These are phyloP conservation scores for Danaus plexippus DNA, from an alignment of 1,140 invertebrate species.

Conservation along the genomic window DNA sequence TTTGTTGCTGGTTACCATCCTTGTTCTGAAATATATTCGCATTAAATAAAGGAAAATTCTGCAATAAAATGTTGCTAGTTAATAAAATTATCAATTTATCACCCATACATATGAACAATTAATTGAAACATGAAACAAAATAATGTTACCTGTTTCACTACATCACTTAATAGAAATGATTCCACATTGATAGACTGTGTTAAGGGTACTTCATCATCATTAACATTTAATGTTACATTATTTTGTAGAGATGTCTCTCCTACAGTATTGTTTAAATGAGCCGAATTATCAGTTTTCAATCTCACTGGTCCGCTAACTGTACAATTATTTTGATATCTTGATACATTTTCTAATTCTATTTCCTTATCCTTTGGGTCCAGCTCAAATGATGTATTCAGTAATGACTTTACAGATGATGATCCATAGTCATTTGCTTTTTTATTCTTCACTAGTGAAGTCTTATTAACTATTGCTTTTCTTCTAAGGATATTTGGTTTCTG, in stretches of 20 bases:
- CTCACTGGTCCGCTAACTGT: neutral
- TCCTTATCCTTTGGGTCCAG: constrained; percentile 20
- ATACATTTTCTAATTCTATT: constrained; percentile 14
- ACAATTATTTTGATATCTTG: constrained; percentile 14
- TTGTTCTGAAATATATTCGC: constrained; percentile 13
- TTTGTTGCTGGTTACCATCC: constrained; percentile 14
- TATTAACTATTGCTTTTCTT: constrained; percentile 30
- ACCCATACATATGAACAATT: neutral
- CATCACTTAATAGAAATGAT: constrained; percentile 33
- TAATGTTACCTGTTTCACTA: constrained; percentile 25
- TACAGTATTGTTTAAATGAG: constrained; percentile 5
- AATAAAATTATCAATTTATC: neutral
- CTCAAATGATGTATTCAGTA: constrained; percentile 17
- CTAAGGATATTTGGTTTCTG: constrained; percentile 61
- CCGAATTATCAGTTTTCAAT: constrained; percentile 11
- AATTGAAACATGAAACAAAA: neutral
- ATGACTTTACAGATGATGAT: constrained; percentile 29
- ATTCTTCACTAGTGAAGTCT: constrained; percentile 3
- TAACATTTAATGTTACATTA: constrained; percentile 7
- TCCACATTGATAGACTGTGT: constrained; percentile 35
- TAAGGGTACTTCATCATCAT: constrained; percentile 15
- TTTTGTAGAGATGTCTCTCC: neutral
- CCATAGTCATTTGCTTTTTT: constrained; percentile 18
- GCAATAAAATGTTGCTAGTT: constrained; percentile 12
- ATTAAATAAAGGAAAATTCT: constrained; percentile 22